Base-by-base conservation (phyloP, 1,140 invertebrate genomes). In the Drosophila ananassae region DNA sequence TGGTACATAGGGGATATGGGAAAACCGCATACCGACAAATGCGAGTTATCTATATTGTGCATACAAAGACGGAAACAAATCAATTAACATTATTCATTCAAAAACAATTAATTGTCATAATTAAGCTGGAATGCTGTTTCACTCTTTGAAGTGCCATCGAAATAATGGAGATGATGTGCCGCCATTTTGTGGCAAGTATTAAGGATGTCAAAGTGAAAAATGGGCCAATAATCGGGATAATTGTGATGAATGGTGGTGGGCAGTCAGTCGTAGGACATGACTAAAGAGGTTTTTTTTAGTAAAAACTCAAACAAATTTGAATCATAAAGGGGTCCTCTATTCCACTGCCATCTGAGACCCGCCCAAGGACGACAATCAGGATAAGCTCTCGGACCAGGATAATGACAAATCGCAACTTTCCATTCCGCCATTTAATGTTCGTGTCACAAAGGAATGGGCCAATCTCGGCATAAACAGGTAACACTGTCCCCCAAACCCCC, bases 401-500 rank as follows among this genome's bases (percentile, higher is more conserved):
- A 60, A 60, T 60, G 47, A 60, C 57, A 60, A 60, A 60, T 60
- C 47, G 57, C 47, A 30, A 37, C 57, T 60, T 52, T 10, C 21
- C 57, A 60, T 60, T 60, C 57, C 52, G 21, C 37, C 60, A 58
- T 58, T 58, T 61, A 66, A 66, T 66, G 44, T 66, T 44, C 57
- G 48, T 30, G 51, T 57, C 78, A 80, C 78, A 80, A 80, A 76
- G 73, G 78, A 53, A 58, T 72, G 60, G 63, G 50, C 62, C 74
- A 82, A 82, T 82, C 79, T 82, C 79, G 77, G 79, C 74, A 82
- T 82, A 82, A 82, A 78, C 79, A 82, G 79, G 64, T 78, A 77
- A 75, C 79, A 80, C 73, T 17, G 17, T 1, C 73, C 39, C 41
- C 10, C 34, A 37, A n/a, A 5, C 10, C 8, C 32, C n/a, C 39